Evolutionary conservation across 1,140 invertebrate genomes (phyloP).

Genomic region (Drosophila watanabei): DNA sequence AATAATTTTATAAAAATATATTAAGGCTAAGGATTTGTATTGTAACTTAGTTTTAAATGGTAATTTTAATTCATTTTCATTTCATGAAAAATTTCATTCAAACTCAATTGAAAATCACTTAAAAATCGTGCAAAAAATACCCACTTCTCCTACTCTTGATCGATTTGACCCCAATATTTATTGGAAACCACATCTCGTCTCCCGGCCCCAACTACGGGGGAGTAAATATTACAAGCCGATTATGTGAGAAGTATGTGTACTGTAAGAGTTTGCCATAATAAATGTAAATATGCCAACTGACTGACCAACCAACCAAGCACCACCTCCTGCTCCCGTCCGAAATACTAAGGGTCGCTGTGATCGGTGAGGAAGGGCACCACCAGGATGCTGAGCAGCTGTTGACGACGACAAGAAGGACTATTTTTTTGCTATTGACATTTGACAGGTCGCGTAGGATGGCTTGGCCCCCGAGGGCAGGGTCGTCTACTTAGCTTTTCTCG

Average conservation of each 20-base stretch:
- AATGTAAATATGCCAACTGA: constrained; percentile 67
- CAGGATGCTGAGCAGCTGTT: constrained; percentile 62
- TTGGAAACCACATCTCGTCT: not conserved
- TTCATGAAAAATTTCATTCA: not conserved
- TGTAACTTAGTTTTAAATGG: not conserved
- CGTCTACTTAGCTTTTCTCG: constrained; percentile 30
- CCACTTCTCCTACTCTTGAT: not conserved
- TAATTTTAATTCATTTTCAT: not conserved
- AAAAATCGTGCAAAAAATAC: not conserved
- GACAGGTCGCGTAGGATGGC: constrained; percentile 68
- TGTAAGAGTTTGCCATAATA: constrained; percentile 43
- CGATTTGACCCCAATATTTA: constrained; percentile 1
- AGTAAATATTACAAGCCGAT: constrained; percentile 56
- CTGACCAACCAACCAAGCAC: constrained; percentile 42
- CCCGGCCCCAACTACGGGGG: not conserved
- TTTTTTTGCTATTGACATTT: constrained; percentile 82
- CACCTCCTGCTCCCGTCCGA: not conserved
- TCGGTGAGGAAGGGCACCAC: constrained; percentile 24
- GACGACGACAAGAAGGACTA: constrained; percentile 36
- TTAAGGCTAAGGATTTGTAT: no score
- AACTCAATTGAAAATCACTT: not conserved
- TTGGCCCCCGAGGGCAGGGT: constrained; percentile 51
- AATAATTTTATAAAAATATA: not conserved
- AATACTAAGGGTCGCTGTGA: constrained; percentile 41
- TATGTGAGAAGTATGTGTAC: constrained; percentile 47